Conservation (phyloP, 2,888 invertebrate genomes). For the Cryptus armator region DNA sequence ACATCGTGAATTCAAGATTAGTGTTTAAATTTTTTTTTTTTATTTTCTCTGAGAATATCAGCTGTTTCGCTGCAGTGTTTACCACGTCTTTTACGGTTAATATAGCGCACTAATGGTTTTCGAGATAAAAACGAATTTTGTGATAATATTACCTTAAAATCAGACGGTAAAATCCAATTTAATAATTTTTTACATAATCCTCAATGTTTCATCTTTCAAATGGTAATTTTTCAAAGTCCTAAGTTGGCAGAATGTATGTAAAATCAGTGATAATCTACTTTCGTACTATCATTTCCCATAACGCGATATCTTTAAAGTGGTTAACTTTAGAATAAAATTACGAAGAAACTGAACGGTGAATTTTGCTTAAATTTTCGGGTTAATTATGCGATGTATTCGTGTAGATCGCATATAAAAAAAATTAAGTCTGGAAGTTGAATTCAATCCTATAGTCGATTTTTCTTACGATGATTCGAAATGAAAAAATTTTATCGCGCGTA, state of each 20-base stretch:
- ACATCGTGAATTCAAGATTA: not conserved
- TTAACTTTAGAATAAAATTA: no score
- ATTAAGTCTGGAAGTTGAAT: not conserved
- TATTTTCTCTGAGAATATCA: not conserved
- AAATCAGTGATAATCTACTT: not conserved
- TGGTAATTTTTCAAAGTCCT: not conserved
- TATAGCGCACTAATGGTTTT: not conserved
- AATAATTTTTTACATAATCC: not conserved
- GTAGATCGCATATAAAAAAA: not conserved
- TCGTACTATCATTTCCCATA: not conserved
- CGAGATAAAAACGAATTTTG: not conserved
- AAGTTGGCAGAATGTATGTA: not conserved
- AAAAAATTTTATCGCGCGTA: not conserved
- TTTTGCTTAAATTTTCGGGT: not conserved
- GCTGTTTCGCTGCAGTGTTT: not conserved
- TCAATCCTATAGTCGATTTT: not conserved
- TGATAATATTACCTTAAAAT: not conserved
- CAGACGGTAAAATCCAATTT: not conserved
- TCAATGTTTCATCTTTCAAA: not conserved
- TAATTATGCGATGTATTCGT: not conserved
- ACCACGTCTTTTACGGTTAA: not conserved
- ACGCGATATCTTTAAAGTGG: no score
- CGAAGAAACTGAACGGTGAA: no score
- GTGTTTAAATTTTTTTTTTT: not conserved
- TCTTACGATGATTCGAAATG: not conserved